These are phyloP conservation scores for Neolamprologus fasciatus DNA, from an alignment of 2,113 vertebrate species.

Conservation along the genomic window DNA sequence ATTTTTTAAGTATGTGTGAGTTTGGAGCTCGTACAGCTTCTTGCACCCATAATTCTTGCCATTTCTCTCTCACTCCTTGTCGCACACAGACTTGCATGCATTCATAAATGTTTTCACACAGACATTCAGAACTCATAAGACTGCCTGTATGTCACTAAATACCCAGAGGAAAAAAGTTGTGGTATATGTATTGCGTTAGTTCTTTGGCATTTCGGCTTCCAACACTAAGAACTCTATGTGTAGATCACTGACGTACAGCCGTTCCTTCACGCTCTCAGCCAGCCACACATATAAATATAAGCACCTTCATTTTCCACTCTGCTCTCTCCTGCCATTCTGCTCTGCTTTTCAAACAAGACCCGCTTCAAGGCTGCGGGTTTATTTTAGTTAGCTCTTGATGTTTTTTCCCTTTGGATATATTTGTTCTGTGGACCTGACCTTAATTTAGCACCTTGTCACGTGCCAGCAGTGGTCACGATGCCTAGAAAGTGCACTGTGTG, in stretches of 20 bases:
- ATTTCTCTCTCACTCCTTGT: not conserved
- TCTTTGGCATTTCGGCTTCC: constrained; percentile 21
- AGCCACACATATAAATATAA: constrained; percentile 41
- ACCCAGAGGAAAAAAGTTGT: constrained; percentile 18
- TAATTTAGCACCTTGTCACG: constrained; percentile 46
- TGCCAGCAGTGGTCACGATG: constrained; percentile 24
- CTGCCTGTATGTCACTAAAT: not conserved
- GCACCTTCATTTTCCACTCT: constrained; percentile 52
- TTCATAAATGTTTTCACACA: not conserved
- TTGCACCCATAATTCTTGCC: not conserved
- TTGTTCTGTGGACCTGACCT: constrained; percentile 56
- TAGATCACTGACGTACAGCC: constrained; percentile 31
- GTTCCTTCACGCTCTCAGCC: constrained; percentile 1
- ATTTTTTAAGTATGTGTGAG: constrained; percentile 7
- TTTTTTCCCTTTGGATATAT: constrained; percentile 47
- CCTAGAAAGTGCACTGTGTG: constrained; percentile 20
- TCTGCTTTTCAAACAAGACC: constrained; percentile 46
- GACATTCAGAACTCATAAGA: not conserved
- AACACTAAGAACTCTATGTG: constrained; percentile 53
- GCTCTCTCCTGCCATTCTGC: constrained; percentile 23
- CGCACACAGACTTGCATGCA: not conserved
- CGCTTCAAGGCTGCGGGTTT: constrained; percentile 45
- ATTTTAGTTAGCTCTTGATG: constrained; percentile 52
- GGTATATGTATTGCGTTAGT: constrained; percentile 16
- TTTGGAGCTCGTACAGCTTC: not conserved